Evolutionary conservation across 1,140 invertebrate genomes (phyloP).

Genomic region (Zaprionus gabonicus): DNA sequence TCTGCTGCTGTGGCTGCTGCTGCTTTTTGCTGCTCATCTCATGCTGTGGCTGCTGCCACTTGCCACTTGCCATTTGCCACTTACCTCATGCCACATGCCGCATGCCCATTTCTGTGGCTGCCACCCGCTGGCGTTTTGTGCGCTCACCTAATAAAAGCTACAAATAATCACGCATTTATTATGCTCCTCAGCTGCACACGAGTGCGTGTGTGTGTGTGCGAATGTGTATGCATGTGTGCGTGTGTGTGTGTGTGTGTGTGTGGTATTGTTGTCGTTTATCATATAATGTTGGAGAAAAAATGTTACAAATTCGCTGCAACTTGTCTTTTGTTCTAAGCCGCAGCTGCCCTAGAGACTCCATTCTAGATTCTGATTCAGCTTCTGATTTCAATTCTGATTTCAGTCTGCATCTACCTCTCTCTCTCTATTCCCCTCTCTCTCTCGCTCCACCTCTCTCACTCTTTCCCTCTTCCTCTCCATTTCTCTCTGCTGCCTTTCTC

Average conservation of each 20-base stretch:
- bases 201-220: neutral
- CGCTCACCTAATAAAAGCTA: constrained; percentile 72
- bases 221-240: neutral
- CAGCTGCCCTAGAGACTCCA: constrained; percentile 34
- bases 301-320: constrained; percentile 49
- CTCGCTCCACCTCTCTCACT: neutral
- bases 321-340: constrained; percentile 58
- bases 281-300: constrained; percentile 33
- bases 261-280: constrained; percentile 40
- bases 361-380: constrained; percentile 24
- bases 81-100: constrained; percentile 14
- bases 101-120: constrained; percentile 23
- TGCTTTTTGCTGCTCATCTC: constrained; percentile 6
- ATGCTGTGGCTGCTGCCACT: constrained; percentile 5
- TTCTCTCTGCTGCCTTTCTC: neutral
- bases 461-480: neutral
- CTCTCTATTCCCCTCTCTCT: neutral
- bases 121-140: constrained; percentile 51
- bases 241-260: constrained; percentile 19
- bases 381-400: constrained; percentile 21
- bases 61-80: constrained; percentile 22
- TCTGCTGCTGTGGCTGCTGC: neutral
- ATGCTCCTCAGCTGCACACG: constrained; percentile 39
- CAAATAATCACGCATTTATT: constrained; percentile 78
- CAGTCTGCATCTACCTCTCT: neutral